These are phyloP conservation scores for Drosophila stalkeri DNA, from an alignment of 2,888 invertebrate genomes.

Conservation along the genomic window DNA sequence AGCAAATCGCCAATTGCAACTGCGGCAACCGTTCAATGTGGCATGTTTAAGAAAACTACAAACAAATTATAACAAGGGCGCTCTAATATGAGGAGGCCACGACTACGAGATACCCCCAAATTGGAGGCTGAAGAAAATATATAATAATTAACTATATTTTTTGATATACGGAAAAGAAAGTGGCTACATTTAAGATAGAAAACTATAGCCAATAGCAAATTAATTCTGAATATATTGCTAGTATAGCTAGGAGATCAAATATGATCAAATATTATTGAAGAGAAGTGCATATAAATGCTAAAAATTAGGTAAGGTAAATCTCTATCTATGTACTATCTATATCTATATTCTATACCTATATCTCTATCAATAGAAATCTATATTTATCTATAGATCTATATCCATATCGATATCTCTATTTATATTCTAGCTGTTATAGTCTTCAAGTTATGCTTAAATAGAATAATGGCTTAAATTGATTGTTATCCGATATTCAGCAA, in stretches of 20 bases:
- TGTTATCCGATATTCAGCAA: background rate
- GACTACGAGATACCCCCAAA: background rate
- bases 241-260: background rate
- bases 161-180: too few relatives aligned
- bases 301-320: too few relatives aligned
- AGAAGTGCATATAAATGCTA: background rate
- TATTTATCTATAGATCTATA: too few relatives aligned
- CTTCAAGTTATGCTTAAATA: background rate
- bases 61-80: constrained; percentile 18
- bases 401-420: too few relatives aligned
- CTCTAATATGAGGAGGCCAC: background rate
- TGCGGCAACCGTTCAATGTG: constrained; percentile 49
- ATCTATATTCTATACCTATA: too few relatives aligned
- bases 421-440: background rate
- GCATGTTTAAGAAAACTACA: constrained; percentile 23
- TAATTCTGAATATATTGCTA: background rate
- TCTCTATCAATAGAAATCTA: too few relatives aligned
- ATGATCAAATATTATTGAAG: fast-evolving
- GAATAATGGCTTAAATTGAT: background rate
- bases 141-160: too few relatives aligned
- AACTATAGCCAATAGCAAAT: background rate
- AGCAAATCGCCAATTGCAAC: constrained; percentile 29
- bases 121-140: background rate
- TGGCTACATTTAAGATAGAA: background rate
- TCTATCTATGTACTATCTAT: too few relatives aligned